phyloP scores from a whole-genome alignment of 2,797 vertebrate species.

The Schizopygopsis pylzovi region DNA sequence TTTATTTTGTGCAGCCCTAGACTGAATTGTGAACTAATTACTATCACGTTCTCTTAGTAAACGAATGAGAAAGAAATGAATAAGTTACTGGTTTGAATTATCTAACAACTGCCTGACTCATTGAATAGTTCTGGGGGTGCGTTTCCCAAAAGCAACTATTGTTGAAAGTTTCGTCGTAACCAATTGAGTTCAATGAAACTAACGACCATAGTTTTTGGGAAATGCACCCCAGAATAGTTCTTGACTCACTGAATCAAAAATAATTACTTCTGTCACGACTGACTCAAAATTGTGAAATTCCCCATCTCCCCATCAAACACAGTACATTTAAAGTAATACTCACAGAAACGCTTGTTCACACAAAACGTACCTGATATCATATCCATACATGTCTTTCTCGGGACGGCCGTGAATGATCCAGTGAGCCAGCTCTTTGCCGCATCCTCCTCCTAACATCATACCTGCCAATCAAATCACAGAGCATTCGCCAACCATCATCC shows the following conservation, averaged over 20 bases:
- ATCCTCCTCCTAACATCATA: slow-evolving; percentile 98
- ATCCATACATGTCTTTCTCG: slow-evolving; percentile 95
- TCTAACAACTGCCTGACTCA: neutral
- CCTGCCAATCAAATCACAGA: slow-evolving; percentile 71
- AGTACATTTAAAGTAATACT: neutral
- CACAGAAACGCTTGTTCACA: neutral
- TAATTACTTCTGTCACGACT: neutral
- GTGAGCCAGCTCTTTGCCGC: slow-evolving; percentile 92
- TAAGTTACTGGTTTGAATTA: neutral
- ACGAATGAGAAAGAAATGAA: neutral
- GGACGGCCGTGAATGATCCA: slow-evolving; percentile 93
- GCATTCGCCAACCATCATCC: neutral
- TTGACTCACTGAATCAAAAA: neutral
- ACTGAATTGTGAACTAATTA: neutral
- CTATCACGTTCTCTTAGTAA: neutral
- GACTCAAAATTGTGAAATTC: neutral
- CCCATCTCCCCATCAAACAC: neutral
- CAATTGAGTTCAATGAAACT: no score
- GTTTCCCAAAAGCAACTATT: no score
- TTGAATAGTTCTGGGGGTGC: neutral
- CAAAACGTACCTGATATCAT: slow-evolving; percentile 88
- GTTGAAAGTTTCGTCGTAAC: no score
- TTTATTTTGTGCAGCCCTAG: neutral
- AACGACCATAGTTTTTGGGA: no score
- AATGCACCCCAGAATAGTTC: neutral